Percentiles rank a stretch among this genome's conserved stretches.
Evolutionary conservation across 2,888 invertebrate genomes (phyloP).

Genomic region (Pinctada fucata): DNA sequence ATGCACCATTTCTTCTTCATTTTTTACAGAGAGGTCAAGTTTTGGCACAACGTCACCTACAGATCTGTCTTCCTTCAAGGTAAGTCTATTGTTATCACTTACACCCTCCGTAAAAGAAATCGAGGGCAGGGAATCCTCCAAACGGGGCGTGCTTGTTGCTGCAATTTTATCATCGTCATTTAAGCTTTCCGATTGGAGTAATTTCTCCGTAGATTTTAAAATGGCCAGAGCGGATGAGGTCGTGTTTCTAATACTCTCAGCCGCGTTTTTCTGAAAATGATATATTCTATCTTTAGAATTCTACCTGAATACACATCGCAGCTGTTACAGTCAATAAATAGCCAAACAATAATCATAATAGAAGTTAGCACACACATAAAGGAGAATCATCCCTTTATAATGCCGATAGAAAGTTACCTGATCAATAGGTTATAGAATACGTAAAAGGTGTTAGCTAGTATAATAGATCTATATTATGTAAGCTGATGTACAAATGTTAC

Average conservation of each 20-base stretch:
- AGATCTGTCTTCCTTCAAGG: not conserved
- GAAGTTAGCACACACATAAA: too few relatives aligned
- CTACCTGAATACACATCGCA: too few relatives aligned
- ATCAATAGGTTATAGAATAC: too few relatives aligned
- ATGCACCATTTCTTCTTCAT: not conserved
- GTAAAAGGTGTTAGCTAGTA: too few relatives aligned
- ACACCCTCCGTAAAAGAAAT: constrained; percentile 7
- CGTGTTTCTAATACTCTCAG: constrained; percentile 58
- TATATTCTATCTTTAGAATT: not conserved
- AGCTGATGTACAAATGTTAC: too few relatives aligned
- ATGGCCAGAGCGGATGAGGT: constrained; percentile 65
- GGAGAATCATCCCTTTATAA: too few relatives aligned
- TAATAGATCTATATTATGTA: too few relatives aligned
- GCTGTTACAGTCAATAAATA: too few relatives aligned
- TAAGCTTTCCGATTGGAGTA: constrained; percentile 46
- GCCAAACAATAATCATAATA: too few relatives aligned
- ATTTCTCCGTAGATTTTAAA: constrained; percentile 58
- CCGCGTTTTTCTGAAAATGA: constrained; percentile 59
- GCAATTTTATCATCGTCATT: constrained; percentile 35
- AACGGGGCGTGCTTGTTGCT: constrained; percentile 54
- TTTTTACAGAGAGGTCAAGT: not conserved
- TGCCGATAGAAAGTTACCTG: too few relatives aligned
- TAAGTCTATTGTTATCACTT: constrained; percentile 13
- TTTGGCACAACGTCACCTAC: not conserved
- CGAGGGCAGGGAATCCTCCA: constrained; percentile 16